Evolutionary conservation across 2,797 vertebrate genomes (phyloP).

Genomic region (Thamnophis elegans): DNA sequence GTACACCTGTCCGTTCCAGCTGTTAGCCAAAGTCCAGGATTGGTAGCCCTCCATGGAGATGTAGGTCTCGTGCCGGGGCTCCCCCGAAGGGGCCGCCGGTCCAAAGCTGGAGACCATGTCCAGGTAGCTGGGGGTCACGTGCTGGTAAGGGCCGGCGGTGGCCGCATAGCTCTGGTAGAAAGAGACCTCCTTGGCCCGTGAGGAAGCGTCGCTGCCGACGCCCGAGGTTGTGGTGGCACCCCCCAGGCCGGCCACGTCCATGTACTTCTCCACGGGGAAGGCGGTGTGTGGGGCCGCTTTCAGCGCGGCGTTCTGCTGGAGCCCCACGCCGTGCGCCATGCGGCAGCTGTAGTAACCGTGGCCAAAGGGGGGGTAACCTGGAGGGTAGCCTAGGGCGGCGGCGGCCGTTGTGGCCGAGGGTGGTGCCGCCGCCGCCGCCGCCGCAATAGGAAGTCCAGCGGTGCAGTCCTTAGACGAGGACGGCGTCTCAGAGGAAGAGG

Average conservation of each 20-base stretch:
- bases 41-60: slow-evolving; percentile 83
- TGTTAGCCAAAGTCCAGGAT: slow-evolving; percentile 83
- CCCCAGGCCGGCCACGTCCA: slow-evolving; percentile 79
- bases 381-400: slow-evolving; percentile 72
- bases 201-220: slow-evolving; percentile 72
- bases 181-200: slow-evolving; percentile 77
- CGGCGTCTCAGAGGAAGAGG: slow-evolving; percentile 14
- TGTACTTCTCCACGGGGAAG: slow-evolving; percentile 80
- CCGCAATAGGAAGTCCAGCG: not conserved
- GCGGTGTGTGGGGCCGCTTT: slow-evolving; percentile 77
- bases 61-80: slow-evolving; percentile 78
- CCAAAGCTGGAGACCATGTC: slow-evolving; percentile 81
- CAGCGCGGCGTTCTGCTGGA: slow-evolving; percentile 77
- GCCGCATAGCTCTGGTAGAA: slow-evolving; percentile 79
- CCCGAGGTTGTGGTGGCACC: slow-evolving; percentile 70
- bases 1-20: slow-evolving; percentile 83
- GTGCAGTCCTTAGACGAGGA: slow-evolving; percentile 58
- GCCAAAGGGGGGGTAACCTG: slow-evolving; percentile 78
- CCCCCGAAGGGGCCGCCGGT: slow-evolving; percentile 59
- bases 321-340: slow-evolving; percentile 77
- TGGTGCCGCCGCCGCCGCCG: slow-evolving; percentile 35
- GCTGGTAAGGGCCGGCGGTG: slow-evolving; percentile 71
- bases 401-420: slow-evolving; percentile 66
- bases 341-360: slow-evolving; percentile 84
- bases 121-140: slow-evolving; percentile 79